Base-by-base conservation (phyloP, 2,113 vertebrate genomes). In the Phalacrocorax carbo region DNA sequence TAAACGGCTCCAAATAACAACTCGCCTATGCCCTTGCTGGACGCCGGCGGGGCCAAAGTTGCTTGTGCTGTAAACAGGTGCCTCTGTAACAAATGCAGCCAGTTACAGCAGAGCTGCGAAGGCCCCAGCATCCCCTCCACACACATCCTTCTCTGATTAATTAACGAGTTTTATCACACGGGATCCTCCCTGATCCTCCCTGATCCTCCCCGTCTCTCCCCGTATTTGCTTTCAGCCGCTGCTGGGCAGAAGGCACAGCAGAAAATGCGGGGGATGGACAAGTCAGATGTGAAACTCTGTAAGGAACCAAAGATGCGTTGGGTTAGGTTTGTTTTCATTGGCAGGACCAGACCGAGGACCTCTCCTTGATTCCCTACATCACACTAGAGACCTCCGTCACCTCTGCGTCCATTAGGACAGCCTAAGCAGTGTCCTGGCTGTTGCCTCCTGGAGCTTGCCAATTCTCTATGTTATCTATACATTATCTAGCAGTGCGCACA, bases 171-270 rank as follows among this genome's bases (percentile, higher is more conserved):
- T 23, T 58, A 36, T 64, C 71, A 40, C 70, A 34, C 60, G 40
- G 75, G 62, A 94, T 68, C 61, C 66, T 94, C 85, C 86, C 62
- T 48, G 62, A 94, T 68, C 61, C 66, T 94, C 85, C 86, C 62
- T 48, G 32, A 76, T 78, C 82, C 91, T 95, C 89, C 86, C 62
- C 3, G 3, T 58, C 29, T 52, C 57, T 90, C 48, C 72, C 27
- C 3, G 3, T 23, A 3, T 78, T 86, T 86, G 77, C 49, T 73
- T 93, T 51, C 75, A 73, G 88, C 62, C 4, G 8, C 66, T 54
- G 65, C 72, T 64, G 44, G 70, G 61, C 69, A 44, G 73, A 58
- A 84, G 69, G 81, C 64, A 14, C 38, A 25, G 64, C 46, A 51
- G 75, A 49, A 49, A 18, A 30, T 0, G 4, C 4, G 46, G 76